These are phyloP conservation scores for Crambe crambe DNA, from an alignment of 37 sponge, comb jelly and placozoan genomes.

Conservation along the genomic window DNA sequence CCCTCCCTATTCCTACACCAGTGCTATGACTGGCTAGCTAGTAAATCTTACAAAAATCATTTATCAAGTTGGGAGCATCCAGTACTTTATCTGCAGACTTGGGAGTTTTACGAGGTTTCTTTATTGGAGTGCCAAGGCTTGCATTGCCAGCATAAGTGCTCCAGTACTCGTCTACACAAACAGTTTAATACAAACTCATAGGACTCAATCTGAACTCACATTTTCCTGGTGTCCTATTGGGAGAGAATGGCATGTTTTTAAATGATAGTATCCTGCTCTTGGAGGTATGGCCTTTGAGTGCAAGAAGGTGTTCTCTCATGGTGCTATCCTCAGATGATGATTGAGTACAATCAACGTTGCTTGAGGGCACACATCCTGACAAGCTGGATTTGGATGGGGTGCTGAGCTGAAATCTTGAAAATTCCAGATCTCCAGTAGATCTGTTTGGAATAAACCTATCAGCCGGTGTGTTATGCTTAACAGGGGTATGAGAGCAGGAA, in stretches of 20 bases:
- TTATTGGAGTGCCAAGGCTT: background rate
- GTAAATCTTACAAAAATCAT: slow-evolving; percentile 80
- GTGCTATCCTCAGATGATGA: background rate
- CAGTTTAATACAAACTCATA: background rate
- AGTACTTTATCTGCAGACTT: slow-evolving; percentile 78
- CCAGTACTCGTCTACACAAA: slow-evolving; percentile 47
- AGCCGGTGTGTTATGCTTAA: slow-evolving; percentile 14
- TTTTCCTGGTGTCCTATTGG: slow-evolving; percentile 2
- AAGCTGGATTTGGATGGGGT: background rate
- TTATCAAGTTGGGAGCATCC: slow-evolving; percentile 85
- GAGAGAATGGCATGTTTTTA: slow-evolving; percentile 11
- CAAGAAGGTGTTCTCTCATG: slow-evolving; percentile 5
- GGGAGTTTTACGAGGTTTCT: slow-evolving; percentile 51
- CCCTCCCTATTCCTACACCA: too few relatives aligned
- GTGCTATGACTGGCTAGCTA: background rate
- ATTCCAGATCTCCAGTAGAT: slow-evolving; percentile 39
- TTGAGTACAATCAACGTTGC: background rate
- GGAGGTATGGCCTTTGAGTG: slow-evolving; percentile 26
- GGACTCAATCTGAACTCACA: slow-evolving; percentile 1
- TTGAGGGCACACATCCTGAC: background rate
- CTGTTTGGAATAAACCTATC: slow-evolving; percentile 80
- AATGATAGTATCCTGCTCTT: slow-evolving; percentile 33
- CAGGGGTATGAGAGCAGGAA: background rate
- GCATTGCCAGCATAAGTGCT: slow-evolving; percentile 1
- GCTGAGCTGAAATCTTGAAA: slow-evolving; percentile 44